Evolutionary conservation across 2,797 vertebrate genomes (phyloP), one percentile per base, ranked within the genome.

Genomic region (Sphenopsis melanotis): DNA sequence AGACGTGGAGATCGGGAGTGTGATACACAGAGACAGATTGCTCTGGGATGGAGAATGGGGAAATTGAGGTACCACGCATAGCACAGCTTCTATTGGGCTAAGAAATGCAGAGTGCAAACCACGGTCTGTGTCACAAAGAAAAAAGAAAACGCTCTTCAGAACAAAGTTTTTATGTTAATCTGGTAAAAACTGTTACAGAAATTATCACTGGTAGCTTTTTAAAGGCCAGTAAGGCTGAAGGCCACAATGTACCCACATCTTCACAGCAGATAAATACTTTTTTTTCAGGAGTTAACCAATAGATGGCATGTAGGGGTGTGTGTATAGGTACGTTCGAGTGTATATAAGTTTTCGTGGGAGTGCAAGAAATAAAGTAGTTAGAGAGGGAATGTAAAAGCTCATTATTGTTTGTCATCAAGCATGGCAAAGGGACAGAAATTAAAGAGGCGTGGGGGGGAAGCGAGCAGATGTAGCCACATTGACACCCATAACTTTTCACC

Each of bases 401-500:
- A 26, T 47, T 53, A 34, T 30, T 61, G 9, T 47, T 86, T 53
- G 30, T 61, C 64, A 23, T 83, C 15, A 4, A 79, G 41, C 55
- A 23, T 56, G 79, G 87, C 59, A 83, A 66, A 78, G 79, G 61
- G 94, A 90, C 83, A 94, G 94, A 94, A 97, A 95, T 96, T 91
- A 92, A 94, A 96, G 87, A 89, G 87, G 53, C 46, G n/a, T 63
- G 46, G 23, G 37, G 53, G 23, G 36, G 63, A 61, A 91, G 69
- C 0, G 15, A 93, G 95, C 83, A 81, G 83, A 87, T 87, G 76
- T 87, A 93, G 70, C 86, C 16, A 8, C 23, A 32, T 56, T 95
- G 94, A 96, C 87, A 95, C 87, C 94, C 94, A 44, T 97, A 97
- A 97, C 93, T 95, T 97, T 96, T 97, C 91, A 96, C 0, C 26